These are phyloP conservation scores for Stegastes partitus DNA, from an alignment of 2,113 vertebrate species.

Conservation along the genomic window DNA sequence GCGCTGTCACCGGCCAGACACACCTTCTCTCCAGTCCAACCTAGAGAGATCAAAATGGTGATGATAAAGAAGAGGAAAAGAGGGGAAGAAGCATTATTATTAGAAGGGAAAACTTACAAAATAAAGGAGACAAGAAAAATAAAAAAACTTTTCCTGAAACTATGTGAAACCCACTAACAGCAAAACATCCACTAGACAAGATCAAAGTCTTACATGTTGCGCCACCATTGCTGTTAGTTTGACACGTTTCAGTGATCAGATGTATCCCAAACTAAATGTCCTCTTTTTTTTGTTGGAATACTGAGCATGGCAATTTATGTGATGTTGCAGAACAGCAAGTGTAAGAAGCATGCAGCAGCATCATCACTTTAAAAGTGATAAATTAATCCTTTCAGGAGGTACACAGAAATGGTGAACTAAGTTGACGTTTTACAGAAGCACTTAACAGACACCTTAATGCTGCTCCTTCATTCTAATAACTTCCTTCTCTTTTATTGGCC, in stretches of 20 bases:
- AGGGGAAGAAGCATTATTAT: background rate
- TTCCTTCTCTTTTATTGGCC: conserved; percentile 14
- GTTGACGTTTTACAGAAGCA: conserved; percentile 21
- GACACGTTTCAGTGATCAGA: conserved; percentile 34
- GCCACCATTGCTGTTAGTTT: conserved; percentile 41
- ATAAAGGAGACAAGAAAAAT: background rate
- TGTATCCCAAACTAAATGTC: conserved; percentile 38
- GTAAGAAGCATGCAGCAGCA: conserved; percentile 26
- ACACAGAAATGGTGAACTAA: background rate
- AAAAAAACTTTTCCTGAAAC: background rate
- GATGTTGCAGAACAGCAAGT: conserved; percentile 24
- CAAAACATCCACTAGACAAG: background rate
- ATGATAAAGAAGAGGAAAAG: background rate
- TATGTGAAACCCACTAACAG: background rate
- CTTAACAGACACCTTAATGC: conserved; percentile 9
- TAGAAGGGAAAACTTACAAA: background rate
- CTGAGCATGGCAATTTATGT: conserved; percentile 34
- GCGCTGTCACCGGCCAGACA: conserved; percentile 93
- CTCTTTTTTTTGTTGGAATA: conserved; percentile 41
- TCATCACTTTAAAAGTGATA: conserved; percentile 57
- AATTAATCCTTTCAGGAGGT: conserved; percentile 28
- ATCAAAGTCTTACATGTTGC: conserved; percentile 13
- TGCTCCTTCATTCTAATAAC: conserved; percentile 38
- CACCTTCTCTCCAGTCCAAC: conserved; percentile 90
- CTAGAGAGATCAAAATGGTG: conserved; percentile 71